phyloP scores from a whole-genome alignment of 2,113 vertebrate genomes.

The Nyctibius bracteatus region DNA sequence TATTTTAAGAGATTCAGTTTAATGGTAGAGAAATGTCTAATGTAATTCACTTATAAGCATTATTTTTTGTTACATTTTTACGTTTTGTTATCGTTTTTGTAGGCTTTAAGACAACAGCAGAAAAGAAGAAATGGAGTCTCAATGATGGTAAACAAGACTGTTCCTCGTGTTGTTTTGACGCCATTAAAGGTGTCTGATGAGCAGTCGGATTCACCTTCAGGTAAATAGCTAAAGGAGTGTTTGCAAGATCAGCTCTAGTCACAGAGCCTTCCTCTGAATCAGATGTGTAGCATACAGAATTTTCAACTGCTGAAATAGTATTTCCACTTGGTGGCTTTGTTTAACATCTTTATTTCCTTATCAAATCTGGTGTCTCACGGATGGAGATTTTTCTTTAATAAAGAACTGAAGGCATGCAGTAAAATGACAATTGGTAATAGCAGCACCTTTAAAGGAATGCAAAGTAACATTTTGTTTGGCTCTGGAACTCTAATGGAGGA shows the following conservation, averaged over 20 bases:
- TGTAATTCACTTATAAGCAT: slow-evolving; percentile 60
- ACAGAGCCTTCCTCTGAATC: slow-evolving; percentile 38
- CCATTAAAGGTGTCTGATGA: slow-evolving; percentile 87
- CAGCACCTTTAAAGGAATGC: slow-evolving; percentile 33
- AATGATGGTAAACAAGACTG: slow-evolving; percentile 90
- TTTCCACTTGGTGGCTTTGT: slow-evolving; percentile 47
- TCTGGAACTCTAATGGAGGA: slow-evolving; percentile 57
- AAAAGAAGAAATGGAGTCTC: slow-evolving; percentile 88
- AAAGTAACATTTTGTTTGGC: slow-evolving; percentile 53
- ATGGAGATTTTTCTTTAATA: slow-evolving; percentile 10
- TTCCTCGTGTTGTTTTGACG: slow-evolving; percentile 86
- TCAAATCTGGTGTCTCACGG: slow-evolving; percentile 17
- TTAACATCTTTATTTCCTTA: slow-evolving; percentile 31
- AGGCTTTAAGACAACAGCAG: slow-evolving; percentile 87
- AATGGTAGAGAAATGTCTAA: slow-evolving; percentile 55
- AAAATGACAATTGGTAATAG: slow-evolving; percentile 30
- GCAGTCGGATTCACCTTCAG: slow-evolving; percentile 86
- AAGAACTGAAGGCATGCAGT: not conserved
- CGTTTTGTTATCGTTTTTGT: slow-evolving; percentile 74
- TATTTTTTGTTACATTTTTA: slow-evolving; percentile 64
- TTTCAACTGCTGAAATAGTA: slow-evolving; percentile 28
- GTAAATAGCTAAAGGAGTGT: slow-evolving; percentile 71
- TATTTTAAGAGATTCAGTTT: slow-evolving; percentile 49
- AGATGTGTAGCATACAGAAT: slow-evolving; percentile 15
- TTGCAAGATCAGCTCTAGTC: slow-evolving; percentile 12